phyloP scores from a whole-genome alignment of 2,113 vertebrate species.

The Callocephalon fimbriatum region DNA sequence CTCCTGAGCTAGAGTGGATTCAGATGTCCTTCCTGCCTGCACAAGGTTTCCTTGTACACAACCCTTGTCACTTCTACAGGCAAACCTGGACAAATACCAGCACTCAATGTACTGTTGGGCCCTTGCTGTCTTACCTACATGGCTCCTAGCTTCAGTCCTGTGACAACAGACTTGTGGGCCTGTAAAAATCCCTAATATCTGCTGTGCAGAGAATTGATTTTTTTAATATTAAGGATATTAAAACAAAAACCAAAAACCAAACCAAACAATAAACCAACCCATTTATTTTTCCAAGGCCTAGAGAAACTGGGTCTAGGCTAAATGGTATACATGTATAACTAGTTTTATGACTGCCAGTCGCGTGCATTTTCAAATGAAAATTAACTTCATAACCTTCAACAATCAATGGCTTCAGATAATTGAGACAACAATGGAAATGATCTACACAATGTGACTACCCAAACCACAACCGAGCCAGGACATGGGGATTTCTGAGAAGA shows the following conservation, averaged over 20 bases:
- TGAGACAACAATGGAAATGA: background rate
- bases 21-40: background rate
- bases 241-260: background rate
- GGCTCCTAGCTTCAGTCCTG: background rate
- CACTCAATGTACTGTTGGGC: background rate
- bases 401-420: background rate
- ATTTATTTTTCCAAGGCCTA: background rate
- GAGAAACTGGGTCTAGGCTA: background rate
- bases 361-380: background rate
- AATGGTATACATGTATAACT: background rate
- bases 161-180: background rate
- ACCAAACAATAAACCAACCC: background rate
- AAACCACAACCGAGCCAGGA: background rate
- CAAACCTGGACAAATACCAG: background rate
- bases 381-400: background rate
- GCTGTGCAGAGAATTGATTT: background rate
- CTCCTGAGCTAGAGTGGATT: background rate
- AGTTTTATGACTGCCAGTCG: background rate
- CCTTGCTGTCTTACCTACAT: background rate
- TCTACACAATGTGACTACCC: background rate
- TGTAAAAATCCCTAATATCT: background rate
- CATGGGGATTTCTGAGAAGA: background rate
- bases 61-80: background rate
- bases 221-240: background rate
- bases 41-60: background rate